These are phyloP conservation scores for Littorina saxatilis DNA, from an alignment of 1,140 invertebrate species.

Conservation along the genomic window DNA sequence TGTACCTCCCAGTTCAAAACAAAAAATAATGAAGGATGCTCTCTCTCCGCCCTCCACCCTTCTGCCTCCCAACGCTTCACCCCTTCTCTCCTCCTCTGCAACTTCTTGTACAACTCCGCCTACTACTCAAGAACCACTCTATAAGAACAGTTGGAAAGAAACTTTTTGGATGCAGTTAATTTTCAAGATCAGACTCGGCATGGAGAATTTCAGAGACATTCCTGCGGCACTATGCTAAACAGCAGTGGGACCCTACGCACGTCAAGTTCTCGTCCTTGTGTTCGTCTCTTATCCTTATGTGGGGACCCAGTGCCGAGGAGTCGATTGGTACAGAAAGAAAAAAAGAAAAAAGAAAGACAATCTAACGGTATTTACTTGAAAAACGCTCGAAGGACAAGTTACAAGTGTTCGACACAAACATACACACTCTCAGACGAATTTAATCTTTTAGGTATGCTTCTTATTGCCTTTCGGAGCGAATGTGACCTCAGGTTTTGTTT, in stretches of 20 bases:
- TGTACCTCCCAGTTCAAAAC: slow-evolving; percentile 83
- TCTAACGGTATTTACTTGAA: not conserved
- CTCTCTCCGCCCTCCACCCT: not conserved
- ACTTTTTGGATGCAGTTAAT: not conserved
- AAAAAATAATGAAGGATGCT: slow-evolving; percentile 32
- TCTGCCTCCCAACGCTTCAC: no score
- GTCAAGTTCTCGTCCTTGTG: not conserved
- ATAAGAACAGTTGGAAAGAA: not conserved
- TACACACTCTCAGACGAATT: not conserved
- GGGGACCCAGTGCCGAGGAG: not conserved
- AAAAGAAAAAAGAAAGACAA: not conserved
- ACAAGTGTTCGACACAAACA: not conserved
- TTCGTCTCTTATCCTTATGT: not conserved
- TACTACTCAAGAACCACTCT: slow-evolving; percentile 25
- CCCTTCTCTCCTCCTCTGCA: slow-evolving; percentile 1
- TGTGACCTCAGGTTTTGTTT: not conserved
- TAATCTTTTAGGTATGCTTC: not conserved
- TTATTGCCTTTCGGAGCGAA: not conserved
- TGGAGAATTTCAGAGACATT: not conserved
- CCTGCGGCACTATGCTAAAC: not conserved
- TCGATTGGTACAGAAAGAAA: not conserved
- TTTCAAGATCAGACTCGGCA: not conserved
- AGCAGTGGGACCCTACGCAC: not conserved
- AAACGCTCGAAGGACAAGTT: not conserved
- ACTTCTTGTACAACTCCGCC: not conserved